phyloP scores from a whole-genome alignment of 2,113 vertebrate species.

The Dasyornis broadbenti region DNA sequence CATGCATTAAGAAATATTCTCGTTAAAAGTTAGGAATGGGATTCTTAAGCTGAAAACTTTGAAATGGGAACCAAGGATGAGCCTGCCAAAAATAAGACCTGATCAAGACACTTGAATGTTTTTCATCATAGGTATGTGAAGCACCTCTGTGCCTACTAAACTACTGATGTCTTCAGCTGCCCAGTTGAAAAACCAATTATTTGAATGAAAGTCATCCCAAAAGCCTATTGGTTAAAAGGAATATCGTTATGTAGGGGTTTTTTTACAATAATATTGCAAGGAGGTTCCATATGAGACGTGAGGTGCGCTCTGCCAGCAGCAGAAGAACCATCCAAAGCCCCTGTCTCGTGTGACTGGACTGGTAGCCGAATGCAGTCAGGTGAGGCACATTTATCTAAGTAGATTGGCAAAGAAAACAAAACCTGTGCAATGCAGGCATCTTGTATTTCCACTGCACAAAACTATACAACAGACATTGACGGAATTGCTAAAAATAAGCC shows the following conservation, averaged over 20 bases:
- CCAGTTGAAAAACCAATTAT: not conserved
- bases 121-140: not conserved
- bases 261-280: not conserved
- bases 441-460: not conserved
- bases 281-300: not conserved
- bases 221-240: not conserved
- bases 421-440: not conserved
- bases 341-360: fast-evolving
- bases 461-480: not conserved
- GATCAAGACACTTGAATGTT: not conserved
- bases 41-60: not conserved
- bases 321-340: not conserved
- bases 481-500: not conserved
- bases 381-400: not conserved
- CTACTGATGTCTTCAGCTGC: not conserved
- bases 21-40: not conserved
- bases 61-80: not conserved
- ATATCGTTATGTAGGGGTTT: not conserved
- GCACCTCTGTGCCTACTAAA: not conserved
- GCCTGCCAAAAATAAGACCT: not conserved
- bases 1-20: not conserved
- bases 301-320: not conserved
- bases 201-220: not conserved
- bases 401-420: not conserved
- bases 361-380: fast-evolving